These are phyloP conservation scores for Eupithecia exiguata DNA, from an alignment of 2,888 invertebrate genomes.

Conservation along the genomic window DNA sequence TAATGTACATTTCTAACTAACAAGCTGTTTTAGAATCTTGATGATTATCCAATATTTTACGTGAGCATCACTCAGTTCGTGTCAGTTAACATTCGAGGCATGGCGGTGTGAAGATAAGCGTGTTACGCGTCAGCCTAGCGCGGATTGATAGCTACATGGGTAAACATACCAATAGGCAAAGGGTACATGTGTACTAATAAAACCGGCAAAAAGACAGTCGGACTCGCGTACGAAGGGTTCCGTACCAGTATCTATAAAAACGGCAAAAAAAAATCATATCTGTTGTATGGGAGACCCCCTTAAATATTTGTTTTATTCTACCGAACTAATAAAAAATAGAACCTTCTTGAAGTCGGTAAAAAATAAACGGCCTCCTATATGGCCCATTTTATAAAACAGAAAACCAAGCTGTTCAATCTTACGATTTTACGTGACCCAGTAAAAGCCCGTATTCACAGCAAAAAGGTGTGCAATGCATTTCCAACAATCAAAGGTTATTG, in stretches of 20 bases:
- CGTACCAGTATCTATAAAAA: no score
- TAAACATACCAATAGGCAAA: background rate
- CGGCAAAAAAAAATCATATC: no score
- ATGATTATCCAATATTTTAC: background rate
- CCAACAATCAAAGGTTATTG: conserved; percentile 1
- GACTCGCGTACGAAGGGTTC: no score
- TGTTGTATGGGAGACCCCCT: no score
- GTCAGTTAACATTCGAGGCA: conserved; percentile 24
- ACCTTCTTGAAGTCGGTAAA: no score
- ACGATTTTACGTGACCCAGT: background rate
- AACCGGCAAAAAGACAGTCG: no score
- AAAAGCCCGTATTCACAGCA: background rate
- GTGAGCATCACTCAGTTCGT: conserved; percentile 6
- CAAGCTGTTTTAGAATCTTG: background rate
- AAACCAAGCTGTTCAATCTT: background rate
- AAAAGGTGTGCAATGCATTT: background rate
- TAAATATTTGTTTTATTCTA: no score
- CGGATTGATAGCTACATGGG: background rate
- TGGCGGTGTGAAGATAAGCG: conserved; percentile 48
- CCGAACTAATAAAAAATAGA: no score
- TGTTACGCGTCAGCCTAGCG: conserved; percentile 46
- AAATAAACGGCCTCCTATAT: no score
- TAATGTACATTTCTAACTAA: background rate
- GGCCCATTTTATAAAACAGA: background rate
- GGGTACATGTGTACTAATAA: no score